Conservation (phyloP, 2,888 invertebrate genomes). For the Limnephilus lunatus region DNA sequence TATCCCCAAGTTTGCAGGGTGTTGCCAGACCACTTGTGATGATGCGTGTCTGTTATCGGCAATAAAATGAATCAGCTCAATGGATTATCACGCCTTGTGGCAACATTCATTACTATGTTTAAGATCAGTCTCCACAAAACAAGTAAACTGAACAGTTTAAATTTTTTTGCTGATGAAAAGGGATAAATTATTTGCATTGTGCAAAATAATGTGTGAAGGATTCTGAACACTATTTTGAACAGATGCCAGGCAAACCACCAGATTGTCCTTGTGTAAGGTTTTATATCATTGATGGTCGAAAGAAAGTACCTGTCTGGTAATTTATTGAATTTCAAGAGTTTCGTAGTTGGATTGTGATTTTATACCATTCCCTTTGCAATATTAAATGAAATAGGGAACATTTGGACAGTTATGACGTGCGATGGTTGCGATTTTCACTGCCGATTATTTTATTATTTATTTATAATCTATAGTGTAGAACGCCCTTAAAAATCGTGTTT, state of each 20-base stretch:
- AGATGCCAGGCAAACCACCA: not conserved
- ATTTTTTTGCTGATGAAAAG: not conserved
- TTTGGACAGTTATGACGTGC: not conserved
- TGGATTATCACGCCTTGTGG: conserved; percentile 50
- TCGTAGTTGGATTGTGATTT: not conserved
- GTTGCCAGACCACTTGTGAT: conserved; percentile 36
- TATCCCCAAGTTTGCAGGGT: not conserved
- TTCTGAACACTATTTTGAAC: not conserved
- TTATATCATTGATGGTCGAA: not conserved
- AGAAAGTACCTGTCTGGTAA: not conserved
- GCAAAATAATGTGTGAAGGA: not conserved
- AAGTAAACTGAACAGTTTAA: not conserved
- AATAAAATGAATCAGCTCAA: conserved; percentile 59
- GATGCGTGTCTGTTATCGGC: conserved; percentile 52
- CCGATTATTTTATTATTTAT: too few species aligned
- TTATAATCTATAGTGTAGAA: too few species aligned
- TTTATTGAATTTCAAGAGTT: not conserved
- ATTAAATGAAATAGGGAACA: not conserved
- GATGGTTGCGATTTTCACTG: not conserved
- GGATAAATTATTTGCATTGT: not conserved
- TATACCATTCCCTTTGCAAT: not conserved
- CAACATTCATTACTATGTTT: conserved; percentile 54
- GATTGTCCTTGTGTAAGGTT: not conserved
- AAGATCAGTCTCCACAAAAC: not conserved
- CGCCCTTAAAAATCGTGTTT: not conserved